Percentiles rank a stretch among this genome's conserved stretches.
Evolutionary conservation across 2,888 invertebrate genomes (phyloP).

Genomic region (Drosophila sordidula): DNA sequence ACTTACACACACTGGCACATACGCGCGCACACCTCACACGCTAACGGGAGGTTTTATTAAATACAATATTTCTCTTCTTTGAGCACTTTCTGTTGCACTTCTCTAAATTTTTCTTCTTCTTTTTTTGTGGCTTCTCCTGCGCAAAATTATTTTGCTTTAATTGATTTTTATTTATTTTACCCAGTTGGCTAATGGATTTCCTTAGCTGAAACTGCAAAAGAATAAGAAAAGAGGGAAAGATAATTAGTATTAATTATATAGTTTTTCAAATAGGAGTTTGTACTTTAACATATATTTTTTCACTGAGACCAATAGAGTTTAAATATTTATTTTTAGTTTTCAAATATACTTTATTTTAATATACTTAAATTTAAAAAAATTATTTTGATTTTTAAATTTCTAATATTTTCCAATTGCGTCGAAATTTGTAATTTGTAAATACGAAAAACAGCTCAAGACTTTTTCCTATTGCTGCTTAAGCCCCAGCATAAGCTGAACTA

Average conservation of each 20-base stretch:
- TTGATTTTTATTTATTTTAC: slow-evolving; percentile 17
- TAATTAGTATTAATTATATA: slow-evolving; percentile 4
- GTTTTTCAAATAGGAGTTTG: no score
- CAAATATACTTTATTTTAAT: not conserved
- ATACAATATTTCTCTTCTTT: slow-evolving; percentile 23
- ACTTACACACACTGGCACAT: slow-evolving; percentile 32
- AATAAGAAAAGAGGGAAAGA: slow-evolving; percentile 1
- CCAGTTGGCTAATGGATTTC: slow-evolving; percentile 25
- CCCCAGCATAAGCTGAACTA: slow-evolving; percentile 7
- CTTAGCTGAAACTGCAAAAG: slow-evolving; percentile 39
- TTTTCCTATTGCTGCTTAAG: slow-evolving; percentile 2
- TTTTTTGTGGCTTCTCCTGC: slow-evolving; percentile 1
- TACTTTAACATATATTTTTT: no score
- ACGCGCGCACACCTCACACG: slow-evolving; percentile 41
- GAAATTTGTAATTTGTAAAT: no score
- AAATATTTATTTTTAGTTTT: not conserved
- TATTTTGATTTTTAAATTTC: no score
- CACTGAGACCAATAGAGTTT: no score
- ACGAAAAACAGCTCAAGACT: not conserved
- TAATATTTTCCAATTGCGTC: no score
- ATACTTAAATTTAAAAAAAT: not conserved
- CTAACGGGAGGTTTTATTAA: slow-evolving; percentile 21
- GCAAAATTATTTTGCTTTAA: slow-evolving; percentile 15
- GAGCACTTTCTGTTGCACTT: slow-evolving; percentile 53
- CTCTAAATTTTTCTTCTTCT: slow-evolving; percentile 6